These are phyloP conservation scores for human (Homo sapiens) DNA, from an alignment of 2,113 vertebrate genomes.

Conservation along the genomic window GRCh38 chr3:169989501-169990000, in stretches of 20 bases:
- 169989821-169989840: conserved; percentile 3
- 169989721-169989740: conserved; percentile 2
- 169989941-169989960: too few species aligned
- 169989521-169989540: not conserved
- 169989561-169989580: not conserved
- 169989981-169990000: too few species aligned
- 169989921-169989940: too few species aligned
- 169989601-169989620: not conserved
- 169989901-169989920: not conserved
- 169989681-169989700: not conserved
- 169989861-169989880: not conserved
- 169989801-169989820: conserved; percentile 8
- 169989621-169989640: not conserved
- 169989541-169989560: not conserved
- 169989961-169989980: too few species aligned
- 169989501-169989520: not conserved
- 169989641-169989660: conserved; percentile 19
- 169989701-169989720: conserved; percentile 36
- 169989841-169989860: conserved; percentile 43
- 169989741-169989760: not conserved
- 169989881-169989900: not conserved
- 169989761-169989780: not conserved
- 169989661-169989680: conserved; percentile 9
- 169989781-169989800: not conserved
- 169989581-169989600: conserved; percentile 23